These are phyloP conservation scores for Hyles lineata DNA, from an alignment of 2,888 invertebrate species.

Conservation along the genomic window DNA sequence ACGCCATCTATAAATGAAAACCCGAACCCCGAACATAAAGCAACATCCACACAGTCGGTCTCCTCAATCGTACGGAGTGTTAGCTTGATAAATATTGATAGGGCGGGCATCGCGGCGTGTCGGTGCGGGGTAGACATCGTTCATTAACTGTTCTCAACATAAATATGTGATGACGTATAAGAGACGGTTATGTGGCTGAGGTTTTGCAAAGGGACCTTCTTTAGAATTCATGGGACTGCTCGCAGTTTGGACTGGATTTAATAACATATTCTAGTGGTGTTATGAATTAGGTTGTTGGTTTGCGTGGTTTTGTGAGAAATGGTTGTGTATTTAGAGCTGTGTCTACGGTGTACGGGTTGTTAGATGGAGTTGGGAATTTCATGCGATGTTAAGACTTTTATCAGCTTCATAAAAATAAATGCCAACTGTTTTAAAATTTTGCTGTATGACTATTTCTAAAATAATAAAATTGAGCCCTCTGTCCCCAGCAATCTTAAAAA, in stretches of 20 bases:
- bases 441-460: too few relatives aligned
- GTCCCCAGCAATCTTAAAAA: too few relatives aligned
- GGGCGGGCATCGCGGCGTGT: constrained; percentile 33
- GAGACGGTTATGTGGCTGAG: constrained; percentile 35
- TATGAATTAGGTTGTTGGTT: constrained; percentile 5
- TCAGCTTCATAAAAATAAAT: too few relatives aligned
- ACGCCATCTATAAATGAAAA: background rate
- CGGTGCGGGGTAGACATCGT: constrained; percentile 36
- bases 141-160: constrained; percentile 43
- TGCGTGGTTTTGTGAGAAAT: constrained; percentile 1
- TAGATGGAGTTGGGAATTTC: background rate
- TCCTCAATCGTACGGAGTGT: constrained; percentile 34
- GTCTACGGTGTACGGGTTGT: background rate
- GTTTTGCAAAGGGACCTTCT: constrained; percentile 35
- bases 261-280: constrained; percentile 26
- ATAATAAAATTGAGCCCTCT: too few relatives aligned
- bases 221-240: constrained; percentile 19
- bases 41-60: background rate
- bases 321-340: background rate
- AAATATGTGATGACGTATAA: constrained; percentile 47
- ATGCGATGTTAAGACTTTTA: too few relatives aligned
- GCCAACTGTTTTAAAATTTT: too few relatives aligned
- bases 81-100: constrained; percentile 54
- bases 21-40: background rate
- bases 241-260: constrained; percentile 15